Evolutionary conservation across 2,113 vertebrate genomes (phyloP).

Genomic region (Toxostoma redivivum): DNA sequence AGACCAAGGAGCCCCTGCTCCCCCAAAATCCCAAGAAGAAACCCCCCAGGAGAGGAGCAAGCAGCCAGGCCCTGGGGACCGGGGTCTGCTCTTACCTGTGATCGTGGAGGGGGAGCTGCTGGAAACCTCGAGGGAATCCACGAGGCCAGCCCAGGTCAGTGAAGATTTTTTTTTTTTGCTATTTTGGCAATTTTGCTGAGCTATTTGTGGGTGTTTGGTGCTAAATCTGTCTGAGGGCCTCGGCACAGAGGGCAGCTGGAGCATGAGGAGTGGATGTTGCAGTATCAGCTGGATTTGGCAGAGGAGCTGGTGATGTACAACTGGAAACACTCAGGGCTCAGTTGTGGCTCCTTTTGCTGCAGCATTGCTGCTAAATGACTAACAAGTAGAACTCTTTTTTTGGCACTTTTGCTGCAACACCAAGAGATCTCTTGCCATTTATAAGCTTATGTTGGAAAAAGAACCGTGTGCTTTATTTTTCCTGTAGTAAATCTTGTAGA

Average conservation of each 20-base stretch:
- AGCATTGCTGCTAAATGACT: not conserved
- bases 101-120: conserved; percentile 44
- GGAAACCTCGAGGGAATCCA: conserved; percentile 11
- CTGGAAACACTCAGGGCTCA: not conserved
- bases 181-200: accelerated
- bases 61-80: not conserved
- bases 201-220: not conserved
- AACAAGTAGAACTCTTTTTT: not conserved
- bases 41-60: not conserved
- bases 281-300: not conserved
- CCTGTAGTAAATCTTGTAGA: not conserved
- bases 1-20: not conserved
- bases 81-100: not conserved
- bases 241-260: not conserved
- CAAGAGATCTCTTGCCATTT: conserved; percentile 2
- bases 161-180: not conserved
- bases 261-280: not conserved
- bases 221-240: not conserved
- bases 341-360: not conserved
- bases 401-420: not conserved
- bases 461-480: not conserved
- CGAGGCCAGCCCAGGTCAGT: conserved; percentile 59
- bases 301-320: not conserved
- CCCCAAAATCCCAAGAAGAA: not conserved
- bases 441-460: not conserved